These are phyloP conservation scores for Squalus acanthias DNA, from an alignment of 2,797 vertebrate species.

Conservation along the genomic window DNA sequence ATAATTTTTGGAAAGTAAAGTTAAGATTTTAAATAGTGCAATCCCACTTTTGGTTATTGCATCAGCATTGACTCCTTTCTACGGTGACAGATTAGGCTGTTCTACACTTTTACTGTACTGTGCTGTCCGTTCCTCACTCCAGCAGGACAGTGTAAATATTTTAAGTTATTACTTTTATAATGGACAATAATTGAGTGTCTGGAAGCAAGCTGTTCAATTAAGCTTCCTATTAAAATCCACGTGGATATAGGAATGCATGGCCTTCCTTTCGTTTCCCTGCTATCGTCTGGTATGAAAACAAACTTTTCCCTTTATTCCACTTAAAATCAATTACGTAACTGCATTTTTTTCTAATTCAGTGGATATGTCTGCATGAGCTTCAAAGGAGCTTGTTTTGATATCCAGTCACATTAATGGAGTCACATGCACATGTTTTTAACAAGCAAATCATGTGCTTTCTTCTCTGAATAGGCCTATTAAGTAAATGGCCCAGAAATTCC, in stretches of 20 bases:
- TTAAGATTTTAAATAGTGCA: background rate
- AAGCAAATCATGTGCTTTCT: constrained; percentile 1
- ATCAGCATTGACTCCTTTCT: background rate
- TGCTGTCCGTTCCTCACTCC: background rate
- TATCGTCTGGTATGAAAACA: background rate
- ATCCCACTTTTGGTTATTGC: background rate
- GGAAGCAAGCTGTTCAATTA: background rate
- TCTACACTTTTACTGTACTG: too few species aligned
- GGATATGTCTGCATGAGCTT: constrained; percentile 7
- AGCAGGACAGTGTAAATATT: background rate
- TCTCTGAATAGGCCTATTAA: background rate
- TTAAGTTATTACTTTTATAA: background rate
- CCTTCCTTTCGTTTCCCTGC: background rate
- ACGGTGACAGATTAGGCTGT: background rate
- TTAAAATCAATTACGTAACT: background rate
- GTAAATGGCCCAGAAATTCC: background rate
- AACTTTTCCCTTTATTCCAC: background rate
- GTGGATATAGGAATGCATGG: background rate
- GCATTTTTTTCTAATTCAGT: background rate
- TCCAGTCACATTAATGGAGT: background rate
- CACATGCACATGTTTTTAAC: background rate
- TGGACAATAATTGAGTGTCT: background rate
- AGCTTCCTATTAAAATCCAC: background rate
- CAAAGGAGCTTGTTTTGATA: constrained; percentile 10
- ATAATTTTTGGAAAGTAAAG: background rate